Base-by-base conservation (phyloP, 2,888 invertebrate species). In the Tetheella fluctuosa region DNA sequence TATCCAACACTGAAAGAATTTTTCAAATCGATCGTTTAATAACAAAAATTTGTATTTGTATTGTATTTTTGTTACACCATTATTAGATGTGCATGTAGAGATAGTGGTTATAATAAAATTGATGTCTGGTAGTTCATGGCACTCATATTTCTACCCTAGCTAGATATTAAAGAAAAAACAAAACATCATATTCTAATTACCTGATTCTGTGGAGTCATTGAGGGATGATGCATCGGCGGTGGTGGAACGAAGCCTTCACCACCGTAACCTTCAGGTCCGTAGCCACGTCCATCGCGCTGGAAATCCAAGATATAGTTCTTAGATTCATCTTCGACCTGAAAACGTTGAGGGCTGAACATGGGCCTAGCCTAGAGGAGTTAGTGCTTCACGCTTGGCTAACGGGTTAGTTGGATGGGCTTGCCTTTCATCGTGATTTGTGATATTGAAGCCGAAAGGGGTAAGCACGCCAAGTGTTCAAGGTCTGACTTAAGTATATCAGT, bases 141-240 rank as follows among this genome's bases (percentile, higher is more conserved):
- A n/a, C n/a, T n/a, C n/a, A n/a, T n/a, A n/a, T n/a, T n/a, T n/a
- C n/a, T n/a, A n/a, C n/a, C n/a, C n/a, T n/a, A n/a, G n/a, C n/a
- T n/a, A n/a, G n/a, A n/a, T n/a, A n/a, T n/a, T n/a, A n/a, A n/a
- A n/a, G n/a, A n/a, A n/a, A 10, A 34, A 34, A 34, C 34, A 12
- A 10, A 4, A n/a, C 5, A 39, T 15, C n/a, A n/a, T 7, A 39
- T n/a, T 15, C n/a, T n/a, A n/a, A 15, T 6, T 70, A 91, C 91
- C 89, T 92, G 92, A 67, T 89, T 91, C 77, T 91, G 94, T 66
- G 94, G 93, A 60, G 90, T 85, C 85, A 94, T 91, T 8, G 89
- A 83, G 8, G 93, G 90, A 68, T 94, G 93, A 65, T 94, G 92
- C 87, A 91, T 91, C 1, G 91, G 92, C 0, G 91, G 91, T 1